These are phyloP conservation scores for Onthophagus taurus DNA, from an alignment of 1,140 invertebrate species.

Conservation along the genomic window DNA sequence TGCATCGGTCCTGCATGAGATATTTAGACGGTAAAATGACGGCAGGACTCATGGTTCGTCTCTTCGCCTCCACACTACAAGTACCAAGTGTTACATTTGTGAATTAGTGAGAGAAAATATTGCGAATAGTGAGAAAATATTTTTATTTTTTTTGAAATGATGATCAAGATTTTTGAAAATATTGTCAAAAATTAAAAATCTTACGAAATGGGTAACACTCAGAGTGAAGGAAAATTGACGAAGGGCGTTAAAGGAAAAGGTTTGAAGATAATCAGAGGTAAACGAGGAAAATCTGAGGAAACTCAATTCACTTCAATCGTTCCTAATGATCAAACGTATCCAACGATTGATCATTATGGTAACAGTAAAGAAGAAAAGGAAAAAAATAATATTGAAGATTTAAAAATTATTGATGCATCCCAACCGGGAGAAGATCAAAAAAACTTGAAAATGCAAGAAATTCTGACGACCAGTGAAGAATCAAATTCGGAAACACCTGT, in stretches of 20 bases:
- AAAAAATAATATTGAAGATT: too few species aligned
- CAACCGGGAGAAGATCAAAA: conserved; percentile 9
- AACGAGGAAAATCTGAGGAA: conserved; percentile 26
- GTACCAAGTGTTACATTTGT: too few species aligned
- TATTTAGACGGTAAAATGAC: too few species aligned
- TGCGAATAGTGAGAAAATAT: too few species aligned
- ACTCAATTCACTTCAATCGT: conserved; percentile 23
- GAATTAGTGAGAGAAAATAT: too few species aligned
- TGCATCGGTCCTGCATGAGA: too few species aligned
- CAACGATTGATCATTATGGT: not conserved
- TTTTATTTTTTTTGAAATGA: too few species aligned
- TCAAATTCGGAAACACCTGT: conserved; percentile 59
- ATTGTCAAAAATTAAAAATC: too few species aligned
- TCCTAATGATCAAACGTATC: conserved; percentile 17
- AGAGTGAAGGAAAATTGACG: conserved; percentile 23
- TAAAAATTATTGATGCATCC: too few species aligned
- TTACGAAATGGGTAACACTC: conserved; percentile 27
- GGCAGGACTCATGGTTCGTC: too few species aligned
- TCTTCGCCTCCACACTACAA: too few species aligned
- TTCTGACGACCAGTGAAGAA: conserved; percentile 37
- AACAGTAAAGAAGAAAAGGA: conserved; percentile 2
- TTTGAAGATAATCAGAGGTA: conserved; percentile 28
- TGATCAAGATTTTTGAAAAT: too few species aligned
- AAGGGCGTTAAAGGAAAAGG: conserved; percentile 24
- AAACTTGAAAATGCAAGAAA: conserved; percentile 12